A percentile compares a stretch with the other conserved stretches of the same genome.
These are phyloP conservation scores for Acromyrmex heyeri DNA, from an alignment of 1,140 invertebrate species.

Conservation along the genomic window DNA sequence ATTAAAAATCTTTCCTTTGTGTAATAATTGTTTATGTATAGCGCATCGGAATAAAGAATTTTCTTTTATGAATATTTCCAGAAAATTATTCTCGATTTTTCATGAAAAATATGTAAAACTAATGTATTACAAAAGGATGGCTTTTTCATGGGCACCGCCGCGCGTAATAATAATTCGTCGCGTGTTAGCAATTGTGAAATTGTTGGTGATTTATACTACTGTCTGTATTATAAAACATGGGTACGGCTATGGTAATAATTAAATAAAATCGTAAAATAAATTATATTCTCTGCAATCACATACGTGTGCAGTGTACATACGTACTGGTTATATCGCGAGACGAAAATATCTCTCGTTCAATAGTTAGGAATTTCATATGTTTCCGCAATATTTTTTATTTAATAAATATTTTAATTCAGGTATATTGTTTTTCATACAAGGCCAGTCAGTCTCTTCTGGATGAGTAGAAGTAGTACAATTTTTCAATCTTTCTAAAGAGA, in stretches of 20 bases:
- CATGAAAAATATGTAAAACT: neutral
- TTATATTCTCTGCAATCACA: slow-evolving; percentile 8
- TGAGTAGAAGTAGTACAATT: neutral
- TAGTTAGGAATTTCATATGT: slow-evolving; percentile 23
- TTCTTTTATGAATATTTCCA: slow-evolving; percentile 12
- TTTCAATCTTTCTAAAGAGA: slow-evolving; percentile 16
- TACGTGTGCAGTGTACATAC: neutral
- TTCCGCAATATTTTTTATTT: slow-evolving; percentile 25
- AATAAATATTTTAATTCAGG: slow-evolving; percentile 22
- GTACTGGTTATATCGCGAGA: neutral
- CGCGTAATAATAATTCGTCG: slow-evolving; percentile 25
- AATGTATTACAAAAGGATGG: slow-evolving; percentile 25
- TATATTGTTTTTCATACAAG: neutral
- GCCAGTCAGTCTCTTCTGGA: neutral
- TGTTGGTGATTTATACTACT: slow-evolving; percentile 41
- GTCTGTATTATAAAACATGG: slow-evolving; percentile 27
- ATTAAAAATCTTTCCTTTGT: slow-evolving; percentile 6
- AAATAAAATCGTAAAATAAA: slow-evolving; percentile 43
- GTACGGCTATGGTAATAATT: slow-evolving; percentile 2
- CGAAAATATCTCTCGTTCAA: slow-evolving; percentile 13
- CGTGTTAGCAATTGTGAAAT: slow-evolving; percentile 26
- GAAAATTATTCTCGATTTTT: slow-evolving; percentile 35
- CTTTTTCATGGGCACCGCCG: neutral
- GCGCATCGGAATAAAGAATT: neutral
- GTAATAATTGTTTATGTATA: neutral